These are phyloP conservation scores for Emydocephalus ijimae DNA, from an alignment of 2,113 vertebrate genomes.

Conservation along the genomic window DNA sequence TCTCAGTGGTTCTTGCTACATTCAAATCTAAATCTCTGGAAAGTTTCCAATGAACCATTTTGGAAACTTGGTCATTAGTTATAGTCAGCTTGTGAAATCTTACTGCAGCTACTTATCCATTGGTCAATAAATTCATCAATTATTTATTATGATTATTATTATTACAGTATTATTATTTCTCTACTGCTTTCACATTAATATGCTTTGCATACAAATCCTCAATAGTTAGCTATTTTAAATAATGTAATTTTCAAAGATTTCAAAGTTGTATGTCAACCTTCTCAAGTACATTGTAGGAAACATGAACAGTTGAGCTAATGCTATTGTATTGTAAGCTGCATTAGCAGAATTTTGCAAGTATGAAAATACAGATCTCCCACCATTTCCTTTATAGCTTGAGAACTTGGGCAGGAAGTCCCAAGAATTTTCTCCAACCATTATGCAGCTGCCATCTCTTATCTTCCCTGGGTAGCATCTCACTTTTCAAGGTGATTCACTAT, in stretches of 20 bases:
- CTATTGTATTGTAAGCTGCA: background rate
- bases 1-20: background rate
- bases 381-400: background rate
- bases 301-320: background rate
- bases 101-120: background rate
- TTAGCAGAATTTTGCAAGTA: background rate
- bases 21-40: background rate
- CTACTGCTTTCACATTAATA: background rate
- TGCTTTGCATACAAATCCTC: background rate
- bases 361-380: background rate
- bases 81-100: background rate
- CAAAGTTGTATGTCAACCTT: background rate
- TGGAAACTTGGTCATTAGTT: background rate
- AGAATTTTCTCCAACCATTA: background rate
- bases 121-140: background rate
- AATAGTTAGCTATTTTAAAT: background rate
- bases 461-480: no score
- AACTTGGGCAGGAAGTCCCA: background rate
- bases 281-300: background rate
- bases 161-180: background rate
- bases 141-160: background rate
- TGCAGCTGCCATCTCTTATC: no score
- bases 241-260: background rate
- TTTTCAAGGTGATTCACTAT: no score
- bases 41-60: background rate